Evolutionary conservation across 2,797 vertebrate genomes (phyloP).

Genomic region (Falco peregrinus): DNA sequence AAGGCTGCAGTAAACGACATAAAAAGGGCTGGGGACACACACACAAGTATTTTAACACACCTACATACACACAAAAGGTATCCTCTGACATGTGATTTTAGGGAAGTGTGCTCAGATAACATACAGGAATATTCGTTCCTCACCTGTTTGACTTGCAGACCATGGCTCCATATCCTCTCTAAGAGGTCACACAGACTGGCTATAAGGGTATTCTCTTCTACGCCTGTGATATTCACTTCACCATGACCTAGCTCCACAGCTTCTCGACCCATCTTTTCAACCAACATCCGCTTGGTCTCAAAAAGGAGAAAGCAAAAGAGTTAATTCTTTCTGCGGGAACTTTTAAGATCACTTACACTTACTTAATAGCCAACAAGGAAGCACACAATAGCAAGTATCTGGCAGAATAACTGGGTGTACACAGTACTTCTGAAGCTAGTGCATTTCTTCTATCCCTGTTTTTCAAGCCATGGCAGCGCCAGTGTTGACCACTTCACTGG

Average conservation of each 20-base stretch:
- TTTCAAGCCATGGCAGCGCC: not conserved
- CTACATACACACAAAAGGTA: not conserved
- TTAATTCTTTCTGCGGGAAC: not conserved
- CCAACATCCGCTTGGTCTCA: slow-evolving; percentile 98
- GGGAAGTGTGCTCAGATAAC: not conserved
- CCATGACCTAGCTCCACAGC: slow-evolving; percentile 97
- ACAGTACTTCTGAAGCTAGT: not conserved
- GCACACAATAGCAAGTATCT: not conserved
- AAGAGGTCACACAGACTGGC: slow-evolving; percentile 97
- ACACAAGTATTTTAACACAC: not conserved
- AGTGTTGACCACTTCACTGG: not conserved
- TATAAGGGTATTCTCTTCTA: slow-evolving; percentile 98
- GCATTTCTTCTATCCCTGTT: not conserved
- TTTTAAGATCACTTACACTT: not conserved
- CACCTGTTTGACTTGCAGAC: slow-evolving; percentile 98
- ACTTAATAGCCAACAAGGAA: not conserved
- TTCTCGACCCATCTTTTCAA: slow-evolving; percentile 99
- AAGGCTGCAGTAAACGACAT: not conserved
- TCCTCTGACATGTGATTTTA: not conserved
- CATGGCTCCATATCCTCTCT: slow-evolving; percentile 98
- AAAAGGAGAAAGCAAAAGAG: slow-evolving; percentile 25
- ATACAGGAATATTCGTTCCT: not conserved
- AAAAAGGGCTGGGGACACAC: not conserved
- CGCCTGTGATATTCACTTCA: slow-evolving; percentile 97
- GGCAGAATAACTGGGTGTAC: not conserved